A percentile compares a stretch with the other conserved stretches of the same genome.
These are phyloP conservation scores for Araneus ventricosus DNA, from an alignment of 1,140 invertebrate species.

Conservation along the genomic window DNA sequence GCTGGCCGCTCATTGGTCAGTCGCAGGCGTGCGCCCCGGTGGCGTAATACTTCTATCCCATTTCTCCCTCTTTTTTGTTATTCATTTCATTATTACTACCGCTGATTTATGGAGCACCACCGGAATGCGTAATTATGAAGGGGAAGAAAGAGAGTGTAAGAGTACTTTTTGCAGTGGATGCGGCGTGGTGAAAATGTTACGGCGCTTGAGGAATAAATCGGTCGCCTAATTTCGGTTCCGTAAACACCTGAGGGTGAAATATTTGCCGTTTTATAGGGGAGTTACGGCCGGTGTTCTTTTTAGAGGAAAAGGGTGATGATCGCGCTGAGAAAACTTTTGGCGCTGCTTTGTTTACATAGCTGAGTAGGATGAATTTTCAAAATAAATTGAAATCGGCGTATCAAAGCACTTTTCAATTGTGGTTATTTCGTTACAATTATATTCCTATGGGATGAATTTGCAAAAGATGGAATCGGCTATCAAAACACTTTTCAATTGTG, in stretches of 20 bases:
- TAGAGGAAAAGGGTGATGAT: background rate
- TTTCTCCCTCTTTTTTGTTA: conserved; percentile 39
- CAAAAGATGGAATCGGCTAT: too few species aligned
- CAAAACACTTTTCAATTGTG: too few species aligned
- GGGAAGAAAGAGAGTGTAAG: background rate
- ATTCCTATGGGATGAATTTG: too few species aligned
- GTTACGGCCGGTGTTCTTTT: background rate
- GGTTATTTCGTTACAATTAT: too few species aligned
- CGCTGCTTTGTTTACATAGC: background rate
- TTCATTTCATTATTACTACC: conserved; percentile 26
- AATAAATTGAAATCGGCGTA: too few species aligned
- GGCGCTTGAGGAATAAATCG: background rate
- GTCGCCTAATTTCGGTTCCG: conserved; percentile 36
- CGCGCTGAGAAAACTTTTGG: background rate
- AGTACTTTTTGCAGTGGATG: background rate
- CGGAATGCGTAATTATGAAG: conserved; percentile 55
- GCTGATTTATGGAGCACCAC: conserved; percentile 59
- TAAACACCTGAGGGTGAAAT: conserved; percentile 33
- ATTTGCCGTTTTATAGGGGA: background rate
- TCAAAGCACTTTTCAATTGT: too few species aligned
- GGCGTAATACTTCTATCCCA: conserved; percentile 68
- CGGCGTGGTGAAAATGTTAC: background rate
- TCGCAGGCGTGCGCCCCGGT: conserved; percentile 32
- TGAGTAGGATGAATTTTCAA: too few species aligned
- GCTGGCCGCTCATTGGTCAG: conserved; percentile 35